These are phyloP conservation scores for Melanotaenia parkinsoni DNA, from an alignment of 2,797 vertebrate species.

Conservation along the genomic window DNA sequence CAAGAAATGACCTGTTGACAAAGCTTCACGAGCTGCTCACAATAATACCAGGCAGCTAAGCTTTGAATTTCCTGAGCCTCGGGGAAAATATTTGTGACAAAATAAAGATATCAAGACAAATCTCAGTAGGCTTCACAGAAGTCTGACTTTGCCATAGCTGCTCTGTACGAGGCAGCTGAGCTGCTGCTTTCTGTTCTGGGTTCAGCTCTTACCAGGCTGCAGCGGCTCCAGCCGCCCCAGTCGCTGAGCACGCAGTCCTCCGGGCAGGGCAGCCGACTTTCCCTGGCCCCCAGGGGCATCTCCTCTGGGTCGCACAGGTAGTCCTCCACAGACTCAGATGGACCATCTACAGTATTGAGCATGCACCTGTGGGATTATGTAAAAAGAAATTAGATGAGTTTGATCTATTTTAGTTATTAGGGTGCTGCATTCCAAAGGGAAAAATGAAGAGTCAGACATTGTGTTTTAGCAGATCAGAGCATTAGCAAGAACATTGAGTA, in stretches of 20 bases:
- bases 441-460: no score
- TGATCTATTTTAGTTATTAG: background rate
- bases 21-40: slow-evolving; percentile 49
- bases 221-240: slow-evolving; percentile 92
- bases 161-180: slow-evolving; percentile 27
- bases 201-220: slow-evolving; percentile 89
- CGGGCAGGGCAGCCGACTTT: slow-evolving; percentile 92
- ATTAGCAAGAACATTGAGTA: background rate
- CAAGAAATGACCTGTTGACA: slow-evolving; percentile 64
- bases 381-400: background rate
- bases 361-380: slow-evolving; percentile 86
- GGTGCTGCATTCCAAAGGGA: background rate
- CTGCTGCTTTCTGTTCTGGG: slow-evolving; percentile 20
- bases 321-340: slow-evolving; percentile 93
- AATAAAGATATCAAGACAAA: slow-evolving; percentile 53
- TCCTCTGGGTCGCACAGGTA: slow-evolving; percentile 98
- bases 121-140: slow-evolving; percentile 44
- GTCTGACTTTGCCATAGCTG: slow-evolving; percentile 29
- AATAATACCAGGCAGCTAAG: slow-evolving; percentile 29
- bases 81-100: slow-evolving; percentile 46
- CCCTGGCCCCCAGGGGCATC: slow-evolving; percentile 94
- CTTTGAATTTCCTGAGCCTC: slow-evolving; percentile 44
- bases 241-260: slow-evolving; percentile 96
- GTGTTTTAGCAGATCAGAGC: background rate
- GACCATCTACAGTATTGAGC: slow-evolving; percentile 96